phyloP scores from a whole-genome alignment of 2,797 vertebrate genomes.

The Molossus alvarezi region DNA sequence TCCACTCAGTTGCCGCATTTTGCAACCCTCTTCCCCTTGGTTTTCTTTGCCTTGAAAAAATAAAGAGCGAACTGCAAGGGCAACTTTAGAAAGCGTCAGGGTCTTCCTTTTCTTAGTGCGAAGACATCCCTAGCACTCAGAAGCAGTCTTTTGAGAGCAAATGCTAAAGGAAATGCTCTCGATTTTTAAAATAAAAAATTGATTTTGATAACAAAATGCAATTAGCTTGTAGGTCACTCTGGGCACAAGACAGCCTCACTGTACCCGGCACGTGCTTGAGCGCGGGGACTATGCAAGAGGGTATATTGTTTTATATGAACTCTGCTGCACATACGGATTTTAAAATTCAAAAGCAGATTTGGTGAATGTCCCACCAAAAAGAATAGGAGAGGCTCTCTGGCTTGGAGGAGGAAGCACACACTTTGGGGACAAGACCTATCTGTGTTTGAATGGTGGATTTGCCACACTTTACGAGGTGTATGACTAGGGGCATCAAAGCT shows the following conservation, averaged over 20 bases:
- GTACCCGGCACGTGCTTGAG: neutral
- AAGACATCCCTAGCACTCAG: slow-evolving; percentile 33
- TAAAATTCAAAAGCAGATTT: slow-evolving; percentile 10
- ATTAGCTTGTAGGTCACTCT: neutral
- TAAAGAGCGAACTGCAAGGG: neutral
- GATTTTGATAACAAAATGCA: neutral
- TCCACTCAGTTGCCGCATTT: slow-evolving; percentile 25
- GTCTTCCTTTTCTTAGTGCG: neutral
- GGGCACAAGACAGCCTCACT: neutral
- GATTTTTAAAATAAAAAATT: neutral
- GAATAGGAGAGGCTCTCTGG: neutral
- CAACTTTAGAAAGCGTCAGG: neutral
- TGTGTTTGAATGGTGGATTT: neutral
- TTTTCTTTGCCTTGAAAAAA: neutral
- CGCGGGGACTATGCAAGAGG: neutral
- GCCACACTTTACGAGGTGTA: neutral
- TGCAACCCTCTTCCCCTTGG: slow-evolving; percentile 22
- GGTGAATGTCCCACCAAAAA: neutral
- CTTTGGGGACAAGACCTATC: neutral
- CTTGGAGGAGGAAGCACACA: neutral
- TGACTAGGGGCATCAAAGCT: neutral
- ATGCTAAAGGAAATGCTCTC: neutral
- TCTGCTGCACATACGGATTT: neutral
- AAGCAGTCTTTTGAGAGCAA: neutral
- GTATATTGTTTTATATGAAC: neutral